Evolutionary conservation across 37 sponge, comb jelly and placozoan genomes (phyloP), one percentile per base, ranked within the genome.

Genomic region (Tethya wilhelma): DNA sequence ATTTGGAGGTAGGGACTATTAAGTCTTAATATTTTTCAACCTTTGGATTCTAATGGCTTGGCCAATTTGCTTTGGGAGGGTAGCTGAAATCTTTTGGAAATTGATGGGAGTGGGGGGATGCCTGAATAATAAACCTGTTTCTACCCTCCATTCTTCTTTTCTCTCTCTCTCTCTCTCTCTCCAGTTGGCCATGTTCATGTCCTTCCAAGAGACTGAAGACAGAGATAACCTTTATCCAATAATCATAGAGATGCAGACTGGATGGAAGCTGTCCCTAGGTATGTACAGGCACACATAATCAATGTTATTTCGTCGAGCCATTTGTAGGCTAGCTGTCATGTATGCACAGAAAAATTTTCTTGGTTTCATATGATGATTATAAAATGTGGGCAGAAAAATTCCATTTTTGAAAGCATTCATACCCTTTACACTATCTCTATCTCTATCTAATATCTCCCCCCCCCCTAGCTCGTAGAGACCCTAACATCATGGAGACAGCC

Each of bases 171-270:
- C 40, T 39, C 28, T 22, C 17, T 37, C 39, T 37, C 28, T 67
- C 53, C 72, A 25, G 9, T 56, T 5, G 38, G 81, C 73, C 74
- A 7, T 41, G 22, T 84, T 38, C 46, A 59, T 75, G 26, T 60
- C 58, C 22, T 84, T 84, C 40, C 58, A 4, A 25, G 38, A 42
- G 2, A 4, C 46, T 36, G n/a, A 28, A 37, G 77, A 77, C 32
- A 76, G 78, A 41, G 85, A 84, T 26, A 39, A 45, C 46, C 77
- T 77, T 77, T 77, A 77, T 33, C 77, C 58, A 46, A 77, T 84
- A 71, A 34, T 84, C 1, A 44, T 59, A 40, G 85, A 84, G 71
- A 31, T 84, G 38, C 77, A 69, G 38, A 19, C 31, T 58, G 78
- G 85, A 0, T 69, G 77, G 85, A 39, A 77, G 33, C 58, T 69